Conservation (phyloP, 2,888 invertebrate genomes). For the Mythimna pallens region DNA sequence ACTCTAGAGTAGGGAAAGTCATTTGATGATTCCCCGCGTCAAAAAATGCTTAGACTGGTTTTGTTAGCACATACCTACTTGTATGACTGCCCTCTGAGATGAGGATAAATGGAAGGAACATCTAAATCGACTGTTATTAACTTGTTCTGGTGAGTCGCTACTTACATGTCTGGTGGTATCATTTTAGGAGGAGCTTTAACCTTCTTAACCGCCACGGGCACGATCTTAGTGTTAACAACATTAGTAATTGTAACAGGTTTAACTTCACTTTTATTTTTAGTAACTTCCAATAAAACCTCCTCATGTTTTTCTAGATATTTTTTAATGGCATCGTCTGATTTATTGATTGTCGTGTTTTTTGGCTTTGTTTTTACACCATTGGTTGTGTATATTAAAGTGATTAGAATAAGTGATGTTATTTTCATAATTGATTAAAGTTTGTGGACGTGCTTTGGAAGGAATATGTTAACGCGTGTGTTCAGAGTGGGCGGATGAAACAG, state of each 20-base stretch:
- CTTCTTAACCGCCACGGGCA: conserved; percentile 65
- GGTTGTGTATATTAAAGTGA: conserved; percentile 45
- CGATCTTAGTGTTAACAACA: conserved; percentile 73
- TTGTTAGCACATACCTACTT: neutral
- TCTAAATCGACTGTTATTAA: neutral
- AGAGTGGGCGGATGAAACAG: conserved; percentile 3
- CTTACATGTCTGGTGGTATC: conserved; percentile 79
- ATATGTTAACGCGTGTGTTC: neutral
- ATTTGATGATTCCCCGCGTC: too few relatives aligned
- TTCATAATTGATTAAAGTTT: conserved; percentile 51
- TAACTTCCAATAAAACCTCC: conserved; percentile 69
- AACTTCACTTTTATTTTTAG: conserved; percentile 75
- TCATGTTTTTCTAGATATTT: conserved; percentile 79
- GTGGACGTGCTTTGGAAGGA: conserved; percentile 3
- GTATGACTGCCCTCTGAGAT: neutral
- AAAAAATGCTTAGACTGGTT: neutral
- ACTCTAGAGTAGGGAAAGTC: too few relatives aligned
- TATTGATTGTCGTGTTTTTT: conserved; percentile 61
- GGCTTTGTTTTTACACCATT: conserved; percentile 66
- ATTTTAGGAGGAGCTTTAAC: conserved; percentile 68
- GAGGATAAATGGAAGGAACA: neutral
- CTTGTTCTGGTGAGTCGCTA: conserved; percentile 25
- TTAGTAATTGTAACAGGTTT: conserved; percentile 77
- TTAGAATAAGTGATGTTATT: conserved; percentile 35
- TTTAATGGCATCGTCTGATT: conserved; percentile 75